Base-by-base conservation (phyloP, 2,113 vertebrate genomes). In the human (Homo sapiens) region DNA sequence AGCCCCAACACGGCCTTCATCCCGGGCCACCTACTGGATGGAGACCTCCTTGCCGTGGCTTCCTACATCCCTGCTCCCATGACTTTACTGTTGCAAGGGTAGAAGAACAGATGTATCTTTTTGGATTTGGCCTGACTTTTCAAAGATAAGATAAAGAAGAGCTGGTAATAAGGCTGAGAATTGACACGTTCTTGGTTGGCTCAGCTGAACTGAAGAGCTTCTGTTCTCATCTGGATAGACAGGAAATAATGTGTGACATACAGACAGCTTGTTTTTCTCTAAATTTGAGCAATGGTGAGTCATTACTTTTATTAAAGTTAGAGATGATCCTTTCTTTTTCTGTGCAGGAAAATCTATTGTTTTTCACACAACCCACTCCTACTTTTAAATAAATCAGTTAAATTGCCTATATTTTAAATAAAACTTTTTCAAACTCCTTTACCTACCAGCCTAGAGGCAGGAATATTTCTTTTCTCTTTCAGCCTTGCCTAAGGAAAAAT, bases 221-320 rank as follows among this genome's bases (percentile, higher is more conserved):
- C 96, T 97, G 40, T 96, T 97, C 91, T 98, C 52, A 57, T 96
- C 97, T 94, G 96, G 92, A 96, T 96, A 96, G 97, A 97, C 97
- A 98, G 97, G 97, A 98, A 98, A 96, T 93, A 96, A 92, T 73
- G 50, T 57, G 89, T 93, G 96, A 97, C 83, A 80, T 85, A 93
- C 70, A 96, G 73, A 93, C 89, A 94, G 95, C 97, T 98, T 98
- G 94, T 83, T 97, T 98, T 91, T 96, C 97, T 98, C 97, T 96
- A 98, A 97, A 85, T 75, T 40, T 98, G 98, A 98, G 94, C 97
- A 97, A 95, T 86, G 70, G 84, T 98, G 98, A 99, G 57, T 98
- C 98, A 98, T 83, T 89, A 93, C 95, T 97, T 98, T 98, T 93
- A 96, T 97, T 97, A 97, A 98, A 98, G 76, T 89, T 50, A 95